Evolutionary conservation across 2,113 vertebrate genomes (phyloP).

Genomic region (Ramphastos sulfuratus): DNA sequence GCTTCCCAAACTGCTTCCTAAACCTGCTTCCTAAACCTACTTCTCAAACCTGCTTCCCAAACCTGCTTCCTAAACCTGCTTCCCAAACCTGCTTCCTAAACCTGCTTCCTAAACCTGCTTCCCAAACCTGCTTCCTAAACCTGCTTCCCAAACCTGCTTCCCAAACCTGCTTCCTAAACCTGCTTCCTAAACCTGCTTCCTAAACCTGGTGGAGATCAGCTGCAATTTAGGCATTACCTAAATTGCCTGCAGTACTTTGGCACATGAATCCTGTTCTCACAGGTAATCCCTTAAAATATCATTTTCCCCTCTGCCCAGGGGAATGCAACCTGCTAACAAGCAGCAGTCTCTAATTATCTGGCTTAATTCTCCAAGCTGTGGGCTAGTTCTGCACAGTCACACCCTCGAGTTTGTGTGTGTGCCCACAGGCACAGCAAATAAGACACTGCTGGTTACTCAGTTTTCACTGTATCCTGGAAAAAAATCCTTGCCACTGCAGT

Average conservation of each 20-base stretch:
- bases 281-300: background rate
- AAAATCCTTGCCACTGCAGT: slow-evolving; percentile 19
- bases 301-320: background rate
- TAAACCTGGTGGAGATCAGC: background rate
- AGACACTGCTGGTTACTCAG: background rate
- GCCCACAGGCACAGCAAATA: background rate
- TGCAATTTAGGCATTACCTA: background rate
- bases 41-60: too few relatives aligned
- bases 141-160: too few relatives aligned
- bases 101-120: too few relatives aligned
- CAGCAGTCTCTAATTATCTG: background rate
- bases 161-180: background rate
- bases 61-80: too few relatives aligned
- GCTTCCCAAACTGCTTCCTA: too few relatives aligned
- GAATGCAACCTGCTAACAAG: background rate
- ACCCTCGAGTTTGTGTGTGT: background rate
- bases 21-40: too few relatives aligned
- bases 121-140: too few relatives aligned
- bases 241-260: background rate
- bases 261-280: background rate
- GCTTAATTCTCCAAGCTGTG: background rate
- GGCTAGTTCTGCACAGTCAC: background rate
- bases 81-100: too few relatives aligned
- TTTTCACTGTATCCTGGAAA: slow-evolving; percentile 22
- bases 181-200: background rate